Percentiles rank a stretch among this genome's conserved stretches.
Evolutionary conservation across 2,888 invertebrate species (phyloP).

Genomic region (Phaonia tiefii): DNA sequence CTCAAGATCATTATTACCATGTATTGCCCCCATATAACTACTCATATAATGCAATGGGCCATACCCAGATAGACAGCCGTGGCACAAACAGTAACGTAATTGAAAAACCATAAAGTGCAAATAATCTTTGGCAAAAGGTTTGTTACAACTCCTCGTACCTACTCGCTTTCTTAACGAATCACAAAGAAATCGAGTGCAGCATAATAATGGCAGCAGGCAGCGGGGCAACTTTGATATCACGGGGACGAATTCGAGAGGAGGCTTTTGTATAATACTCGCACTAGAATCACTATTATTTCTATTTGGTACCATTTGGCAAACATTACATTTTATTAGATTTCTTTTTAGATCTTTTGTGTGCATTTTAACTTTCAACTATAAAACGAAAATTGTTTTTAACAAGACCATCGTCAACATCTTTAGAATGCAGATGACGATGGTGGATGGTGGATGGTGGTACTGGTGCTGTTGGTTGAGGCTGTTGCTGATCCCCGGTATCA

Average conservation of each 20-base stretch:
- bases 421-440: constrained; percentile 38
- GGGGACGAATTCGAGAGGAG: too few species aligned
- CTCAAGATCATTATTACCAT: constrained; percentile 22
- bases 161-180: constrained; percentile 4
- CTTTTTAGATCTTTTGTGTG: constrained; percentile 4
- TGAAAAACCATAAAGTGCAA: constrained; percentile 57
- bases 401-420: constrained; percentile 58
- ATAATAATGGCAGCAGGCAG: constrained; percentile 35
- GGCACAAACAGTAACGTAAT: constrained; percentile 33
- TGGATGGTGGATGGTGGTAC: not conserved
- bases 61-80: not conserved
- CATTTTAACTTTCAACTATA: constrained; percentile 47
- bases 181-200: constrained; percentile 28
- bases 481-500: constrained; percentile 14
- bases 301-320: constrained; percentile 56
- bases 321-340: constrained; percentile 63
- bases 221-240: constrained; percentile 21
- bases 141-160: not conserved
- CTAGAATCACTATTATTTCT: constrained; percentile 61
- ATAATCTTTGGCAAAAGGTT: constrained; percentile 44
- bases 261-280: constrained; percentile 8
- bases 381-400: constrained; percentile 64
- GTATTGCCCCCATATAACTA: not conserved
- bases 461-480: too few species aligned
- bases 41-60: not conserved